phyloP scores from a whole-genome alignment of 2,797 vertebrate species.

The Acanthopagrus latus region DNA sequence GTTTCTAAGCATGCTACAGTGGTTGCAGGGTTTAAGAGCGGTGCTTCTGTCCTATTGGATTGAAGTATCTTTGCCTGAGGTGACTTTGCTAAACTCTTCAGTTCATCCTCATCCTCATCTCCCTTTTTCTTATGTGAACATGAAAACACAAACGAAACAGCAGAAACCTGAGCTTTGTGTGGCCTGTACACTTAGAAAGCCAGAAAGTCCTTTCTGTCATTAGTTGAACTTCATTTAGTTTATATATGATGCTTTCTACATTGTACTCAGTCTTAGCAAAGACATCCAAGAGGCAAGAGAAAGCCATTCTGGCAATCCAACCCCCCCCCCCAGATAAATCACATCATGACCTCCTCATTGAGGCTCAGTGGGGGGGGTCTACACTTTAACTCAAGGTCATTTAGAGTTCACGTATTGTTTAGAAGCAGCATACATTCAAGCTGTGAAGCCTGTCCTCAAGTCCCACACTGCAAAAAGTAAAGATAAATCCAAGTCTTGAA shows the following conservation, averaged over 20 bases:
- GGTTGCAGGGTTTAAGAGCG: too few relatives aligned
- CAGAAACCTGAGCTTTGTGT: too few relatives aligned
- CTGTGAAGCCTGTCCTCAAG: slow-evolving; percentile 8
- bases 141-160: too few relatives aligned
- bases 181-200: too few relatives aligned
- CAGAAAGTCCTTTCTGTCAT: too few relatives aligned
- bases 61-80: too few relatives aligned
- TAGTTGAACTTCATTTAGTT: too few relatives aligned
- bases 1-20: too few relatives aligned
- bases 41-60: too few relatives aligned
- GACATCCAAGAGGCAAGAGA: slow-evolving; percentile 22
- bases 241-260: background rate
- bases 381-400: slow-evolving; percentile 42
- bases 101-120: too few relatives aligned
- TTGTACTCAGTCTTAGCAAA: slow-evolving; percentile 13
- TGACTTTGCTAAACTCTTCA: too few relatives aligned
- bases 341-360: slow-evolving; percentile 33
- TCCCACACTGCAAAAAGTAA: background rate
- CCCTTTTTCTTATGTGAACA: too few relatives aligned
- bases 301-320: slow-evolving; percentile 16
- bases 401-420: slow-evolving; percentile 49
- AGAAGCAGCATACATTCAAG: slow-evolving; percentile 18
- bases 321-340: slow-evolving; percentile 28
- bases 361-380: background rate
- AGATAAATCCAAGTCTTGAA: background rate